Evolutionary conservation across 53 echinoderm and acorn worm genomes (phyloP), one percentile per base, ranked within the genome.

Genomic region (Paracentrotus lividus): DNA sequence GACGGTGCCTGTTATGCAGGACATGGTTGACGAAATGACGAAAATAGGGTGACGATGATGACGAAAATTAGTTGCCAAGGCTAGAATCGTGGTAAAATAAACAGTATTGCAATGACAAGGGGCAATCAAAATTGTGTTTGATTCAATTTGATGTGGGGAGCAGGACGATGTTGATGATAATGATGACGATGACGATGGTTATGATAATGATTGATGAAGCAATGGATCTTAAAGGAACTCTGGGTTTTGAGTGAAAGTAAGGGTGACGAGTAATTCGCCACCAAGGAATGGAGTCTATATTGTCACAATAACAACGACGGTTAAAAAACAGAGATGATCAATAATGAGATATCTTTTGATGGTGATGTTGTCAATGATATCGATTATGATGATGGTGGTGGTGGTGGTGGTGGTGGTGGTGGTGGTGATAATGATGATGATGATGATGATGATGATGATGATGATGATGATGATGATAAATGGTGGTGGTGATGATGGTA

Each of bases 11-110:
- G 23, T 49, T 20, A 21, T 57, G 59, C 10, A 85, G 49, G 13
- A 49, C n/a, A 32, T 15, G 36, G 72, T 40, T 72, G 72, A 72
- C 72, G 72, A 40, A 36, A 15, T 32, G 36, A 36, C 20, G 40
- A 72, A 14, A 21, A 72, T 38, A 38, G 31, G 85, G 52, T 85
- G 85, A 85, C 52, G 85, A 85, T n/a, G 29, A n/a, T 85, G 85
- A 51, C 52, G 85, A 85, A 27, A n/a, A 52, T 16, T 40, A 15
- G 36, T 36, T 72, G 10, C 21, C 16, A 38, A 36, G 8, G 8
- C 72, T 38, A 5, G 18, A 5, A 72, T 40, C 18, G 7, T 20
- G 2, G 18, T 4, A 38, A 72, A 21, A 0, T 36, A 21, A 38
- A 21, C 36, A 40, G 9, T 5, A 72, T 20, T 49, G 27, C 5